Conservation (phyloP, 2,797 vertebrate genomes). For the Onychomys torridus region DNA sequence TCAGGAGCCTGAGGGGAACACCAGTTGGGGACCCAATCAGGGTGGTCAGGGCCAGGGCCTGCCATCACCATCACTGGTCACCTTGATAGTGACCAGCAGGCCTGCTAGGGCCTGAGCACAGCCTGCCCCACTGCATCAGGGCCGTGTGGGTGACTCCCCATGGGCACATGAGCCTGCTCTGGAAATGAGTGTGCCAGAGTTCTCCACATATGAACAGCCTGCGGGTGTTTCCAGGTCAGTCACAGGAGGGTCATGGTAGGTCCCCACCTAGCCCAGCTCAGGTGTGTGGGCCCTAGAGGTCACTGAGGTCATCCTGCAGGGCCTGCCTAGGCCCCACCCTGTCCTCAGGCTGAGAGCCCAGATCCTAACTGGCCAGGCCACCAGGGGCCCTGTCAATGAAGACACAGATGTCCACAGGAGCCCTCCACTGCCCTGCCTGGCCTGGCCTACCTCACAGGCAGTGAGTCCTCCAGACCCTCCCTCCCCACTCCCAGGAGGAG, state of each 20-base stretch:
- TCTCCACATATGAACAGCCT: not conserved
- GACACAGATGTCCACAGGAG: not conserved
- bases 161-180: no score
- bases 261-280: not conserved
- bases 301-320: not conserved
- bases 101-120: accelerated
- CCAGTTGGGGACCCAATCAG: not conserved
- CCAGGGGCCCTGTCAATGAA: not conserved
- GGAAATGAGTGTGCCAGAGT: not conserved
- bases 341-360: not conserved
- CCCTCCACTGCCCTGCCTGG: not conserved
- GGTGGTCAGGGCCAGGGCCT: not conserved
- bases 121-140: not conserved
- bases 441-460: accelerated
- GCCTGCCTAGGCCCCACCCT: not conserved
- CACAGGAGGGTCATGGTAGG: not conserved
- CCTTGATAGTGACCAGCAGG: not conserved
- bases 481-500: accelerated
- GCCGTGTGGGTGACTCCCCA: not conserved
- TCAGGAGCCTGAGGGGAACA: accelerated
- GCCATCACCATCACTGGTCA: not conserved
- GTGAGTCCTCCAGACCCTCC: no score
- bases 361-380: no score
- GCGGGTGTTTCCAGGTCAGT: not conserved
- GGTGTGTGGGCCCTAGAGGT: not conserved